Evolutionary conservation across 2,888 invertebrate species (phyloP), one percentile per base, ranked within the genome.

Genomic region (Hoplodrina blanda): DNA sequence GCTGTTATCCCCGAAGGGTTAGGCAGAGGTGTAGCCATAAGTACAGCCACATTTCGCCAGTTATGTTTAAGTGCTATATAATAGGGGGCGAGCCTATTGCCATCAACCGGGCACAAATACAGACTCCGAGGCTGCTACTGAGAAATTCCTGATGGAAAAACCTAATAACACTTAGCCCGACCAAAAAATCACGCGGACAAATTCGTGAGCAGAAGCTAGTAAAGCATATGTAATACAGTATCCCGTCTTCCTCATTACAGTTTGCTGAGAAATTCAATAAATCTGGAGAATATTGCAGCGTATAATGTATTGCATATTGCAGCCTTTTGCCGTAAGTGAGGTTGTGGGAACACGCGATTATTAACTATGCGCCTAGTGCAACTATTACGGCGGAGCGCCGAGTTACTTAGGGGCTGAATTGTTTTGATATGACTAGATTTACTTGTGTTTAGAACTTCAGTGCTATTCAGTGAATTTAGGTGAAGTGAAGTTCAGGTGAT

Each of bases 261-360:
- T 73, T 64, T 69, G 57, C 64, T 67, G 11, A 37, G 30, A 79
- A 75, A 76, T 75, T 77, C 69, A 67, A 72, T 80, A 82, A 79
- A 69, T 75, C 66, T 66, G 41, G 65, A 63, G 46, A 49, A 69
- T 68, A 79, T 79, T 69, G 62, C 64, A 65, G 54, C 25, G 75
- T 44, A 59, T 68, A 69, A 75, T 74, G 57, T 82, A 74, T 63
- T 69, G 49, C 65, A 79, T 55, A 50, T 55, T 76, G 62, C 65
- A 70, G 37, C 66, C 67, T 74, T 71, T 61, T 37, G 25, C 50
- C 30, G 55, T 59, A 68, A 71, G 54, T 60, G 52, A 75, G 57
- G 59, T 37, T 44, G 59, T 41, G 61, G 59, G 41, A 46, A 30
- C 41, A 49, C 46, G 30, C 37, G 33, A 13, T 15, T 78, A 66